Base-by-base conservation (phyloP, 2,113 vertebrate genomes). In the Daphoenositta chrysoptera region DNA sequence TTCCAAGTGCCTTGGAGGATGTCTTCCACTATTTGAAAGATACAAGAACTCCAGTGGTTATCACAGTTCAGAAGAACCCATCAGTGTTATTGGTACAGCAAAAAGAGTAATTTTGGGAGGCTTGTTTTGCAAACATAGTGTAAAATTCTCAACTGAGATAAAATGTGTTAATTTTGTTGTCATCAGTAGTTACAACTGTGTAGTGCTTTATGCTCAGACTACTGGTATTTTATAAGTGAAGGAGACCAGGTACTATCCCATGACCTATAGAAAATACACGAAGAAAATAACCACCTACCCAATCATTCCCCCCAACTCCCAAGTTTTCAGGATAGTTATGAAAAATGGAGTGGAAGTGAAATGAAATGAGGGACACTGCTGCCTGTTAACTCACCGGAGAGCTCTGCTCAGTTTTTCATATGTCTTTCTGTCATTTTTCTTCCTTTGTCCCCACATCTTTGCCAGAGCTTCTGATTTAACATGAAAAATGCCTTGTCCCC, bases 391-490 rank as follows among this genome's bases (percentile, higher is more conserved):
- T 95, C 71, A 98, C 97, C 83, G 47, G 50, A 98, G 95, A 48
- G 96, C 97, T 93, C 97, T 93, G 92, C 97, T 98, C 76, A 97
- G 10, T 90, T 98, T 98, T 48, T 98, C 97, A 1, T 97, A 97
- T 0, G 15, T 27, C 50, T 6, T 53, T 53, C 97, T 97, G 83
- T 97, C 97, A 4, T 98, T 98, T 78, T 97, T 97, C 94, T 98
- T 98, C 95, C 96, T 97, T 53, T 97, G 97, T 58, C 97, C 97
- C 95, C 97, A 98, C 96, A 97, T 97, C 70, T 97, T 97, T 28
- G 97, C 97, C 77, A 98, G 94, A 44, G 96, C 97, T 90, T 98
- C 97, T 48, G 97, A 98, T 76, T 98, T 97, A 63, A 98, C 97
- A n/a, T 65, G 64, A 90, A 98, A 98, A 71, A 98, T 92, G 17